Conservation (phyloP, 1,140 invertebrate genomes). For the Drosophila yakuba region DNA sequence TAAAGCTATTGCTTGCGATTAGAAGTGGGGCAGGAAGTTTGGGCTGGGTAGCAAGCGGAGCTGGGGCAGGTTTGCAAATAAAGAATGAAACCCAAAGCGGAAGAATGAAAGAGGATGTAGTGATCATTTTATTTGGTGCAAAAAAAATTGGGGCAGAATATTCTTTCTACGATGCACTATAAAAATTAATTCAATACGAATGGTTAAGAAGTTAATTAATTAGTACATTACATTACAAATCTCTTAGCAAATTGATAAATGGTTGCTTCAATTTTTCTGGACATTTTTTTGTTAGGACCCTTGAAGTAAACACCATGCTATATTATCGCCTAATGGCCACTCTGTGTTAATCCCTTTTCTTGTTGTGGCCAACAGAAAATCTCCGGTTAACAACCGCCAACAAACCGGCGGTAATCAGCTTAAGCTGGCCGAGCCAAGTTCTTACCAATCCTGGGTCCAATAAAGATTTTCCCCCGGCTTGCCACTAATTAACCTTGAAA, state of each 20-base stretch:
- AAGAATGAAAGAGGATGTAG: constrained; percentile 3
- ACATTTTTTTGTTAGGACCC: neutral
- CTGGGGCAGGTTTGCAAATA: constrained; percentile 10
- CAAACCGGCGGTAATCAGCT: constrained; percentile 28
- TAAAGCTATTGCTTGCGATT: constrained; percentile 12
- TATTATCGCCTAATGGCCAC: constrained; percentile 16
- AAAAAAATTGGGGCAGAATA: neutral
- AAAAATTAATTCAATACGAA: too few relatives aligned
- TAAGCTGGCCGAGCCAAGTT: constrained; percentile 19
- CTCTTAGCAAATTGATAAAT: too few relatives aligned
- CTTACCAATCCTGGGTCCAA: constrained; percentile 23
- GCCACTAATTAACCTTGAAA: constrained; percentile 74
- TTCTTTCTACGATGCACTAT: too few relatives aligned
- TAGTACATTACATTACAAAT: too few relatives aligned
- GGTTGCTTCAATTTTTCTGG: neutral
- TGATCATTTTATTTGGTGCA: neutral
- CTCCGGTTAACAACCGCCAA: neutral
- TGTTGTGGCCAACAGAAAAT: constrained; percentile 6
- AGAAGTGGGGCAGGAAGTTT: constrained; percentile 16
- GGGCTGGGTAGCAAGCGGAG: constrained; percentile 3
- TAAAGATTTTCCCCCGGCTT: constrained; percentile 6
- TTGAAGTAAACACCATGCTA: neutral
- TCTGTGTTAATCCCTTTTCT: constrained; percentile 22
- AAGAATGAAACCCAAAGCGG: neutral
- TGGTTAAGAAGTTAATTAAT: too few relatives aligned